Evolutionary conservation across 2,797 vertebrate genomes (phyloP).

Genomic region (Sternotherus odoratus): DNA sequence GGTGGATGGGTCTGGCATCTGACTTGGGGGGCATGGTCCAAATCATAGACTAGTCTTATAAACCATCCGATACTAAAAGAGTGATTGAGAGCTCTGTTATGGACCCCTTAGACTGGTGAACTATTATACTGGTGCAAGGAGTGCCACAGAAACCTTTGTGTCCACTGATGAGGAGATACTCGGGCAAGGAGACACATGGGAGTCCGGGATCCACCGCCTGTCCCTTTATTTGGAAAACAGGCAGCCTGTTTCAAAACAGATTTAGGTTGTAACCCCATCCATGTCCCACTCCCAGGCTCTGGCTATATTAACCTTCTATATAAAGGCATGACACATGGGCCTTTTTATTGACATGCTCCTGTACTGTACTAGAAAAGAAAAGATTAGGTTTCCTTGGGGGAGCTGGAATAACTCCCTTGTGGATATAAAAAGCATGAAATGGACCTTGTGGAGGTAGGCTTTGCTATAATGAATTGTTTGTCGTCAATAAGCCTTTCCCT

Average conservation of each 20-base stretch:
- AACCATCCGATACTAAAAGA: background rate
- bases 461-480: conserved; percentile 58
- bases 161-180: background rate
- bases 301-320: conserved; percentile 55
- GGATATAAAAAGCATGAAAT: conserved; percentile 76
- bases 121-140: background rate
- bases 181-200: background rate
- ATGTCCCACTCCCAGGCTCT: fast-evolving
- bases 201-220: background rate
- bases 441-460: background rate
- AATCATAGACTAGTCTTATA: background rate
- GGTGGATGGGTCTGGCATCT: background rate
- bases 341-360: conserved; percentile 76
- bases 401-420: conserved; percentile 68
- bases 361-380: conserved; percentile 71
- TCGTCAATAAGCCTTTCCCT: conserved; percentile 30
- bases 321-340: conserved; percentile 74
- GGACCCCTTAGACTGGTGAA: background rate
- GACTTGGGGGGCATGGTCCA: background rate
- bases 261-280: conserved; percentile 54
- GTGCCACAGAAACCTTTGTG: conserved; percentile 18
- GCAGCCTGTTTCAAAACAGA: conserved; percentile 42
- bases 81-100: background rate
- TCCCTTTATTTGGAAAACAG: conserved; percentile 43
- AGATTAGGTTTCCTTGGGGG: conserved; percentile 74